Conservation (phyloP, 2,797 vertebrate genomes). For the Micromesistius poutassou region DNA sequence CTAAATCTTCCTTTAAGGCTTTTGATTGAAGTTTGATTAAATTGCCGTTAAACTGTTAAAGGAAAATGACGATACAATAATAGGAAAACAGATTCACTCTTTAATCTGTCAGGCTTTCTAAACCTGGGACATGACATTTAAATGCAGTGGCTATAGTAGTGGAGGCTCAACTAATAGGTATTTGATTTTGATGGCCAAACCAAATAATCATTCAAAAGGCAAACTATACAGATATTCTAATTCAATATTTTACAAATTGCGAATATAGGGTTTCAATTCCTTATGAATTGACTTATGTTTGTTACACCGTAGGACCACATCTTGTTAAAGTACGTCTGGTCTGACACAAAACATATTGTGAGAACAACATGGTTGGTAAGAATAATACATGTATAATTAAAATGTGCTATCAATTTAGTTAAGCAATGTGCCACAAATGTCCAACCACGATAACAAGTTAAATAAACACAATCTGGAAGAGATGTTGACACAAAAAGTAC, state of each 20-base stretch:
- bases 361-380: neutral
- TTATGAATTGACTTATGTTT: neutral
- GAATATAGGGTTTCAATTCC: neutral
- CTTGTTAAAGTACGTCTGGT: neutral
- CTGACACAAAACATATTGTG: neutral
- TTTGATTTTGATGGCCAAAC: neutral
- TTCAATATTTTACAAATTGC: neutral
- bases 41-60: too few species aligned
- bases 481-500: neutral
- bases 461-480: neutral
- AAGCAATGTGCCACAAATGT: neutral
- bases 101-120: neutral
- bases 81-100: too few species aligned
- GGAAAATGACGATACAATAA: too few species aligned
- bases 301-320: neutral
- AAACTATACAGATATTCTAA: neutral
- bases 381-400: neutral
- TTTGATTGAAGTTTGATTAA: too few species aligned
- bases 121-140: neutral
- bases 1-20: too few species aligned
- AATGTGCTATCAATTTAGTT: neutral
- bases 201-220: neutral
- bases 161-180: neutral
- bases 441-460: neutral
- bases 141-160: neutral